Conservation (phyloP, 2,113 vertebrate genomes). For the Aviceda subcristata region DNA sequence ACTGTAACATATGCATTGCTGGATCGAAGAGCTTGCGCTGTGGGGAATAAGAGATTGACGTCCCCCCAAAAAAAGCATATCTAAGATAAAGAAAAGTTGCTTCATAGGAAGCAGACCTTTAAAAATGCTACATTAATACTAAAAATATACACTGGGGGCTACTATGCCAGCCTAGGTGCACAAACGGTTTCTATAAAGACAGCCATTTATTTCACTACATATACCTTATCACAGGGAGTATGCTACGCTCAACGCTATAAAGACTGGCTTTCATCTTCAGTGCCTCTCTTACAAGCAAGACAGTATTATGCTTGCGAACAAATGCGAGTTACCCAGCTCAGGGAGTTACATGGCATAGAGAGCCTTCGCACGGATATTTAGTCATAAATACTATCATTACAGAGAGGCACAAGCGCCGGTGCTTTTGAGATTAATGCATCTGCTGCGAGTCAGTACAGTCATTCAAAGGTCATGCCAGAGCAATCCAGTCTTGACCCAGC, state of each 20-base stretch:
- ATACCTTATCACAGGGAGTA: background rate
- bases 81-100: background rate
- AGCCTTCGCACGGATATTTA: background rate
- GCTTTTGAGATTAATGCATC: background rate
- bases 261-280: background rate
- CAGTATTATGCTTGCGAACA: background rate
- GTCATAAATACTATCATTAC: background rate
- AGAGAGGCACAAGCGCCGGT: background rate
- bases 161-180: background rate
- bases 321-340: background rate
- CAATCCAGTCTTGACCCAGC: background rate
- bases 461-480: background rate
- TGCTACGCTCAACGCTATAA: background rate
- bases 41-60: background rate
- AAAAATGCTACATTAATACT: slow-evolving; percentile 15
- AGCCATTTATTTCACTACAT: background rate
- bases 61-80: background rate
- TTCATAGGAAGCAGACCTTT: slow-evolving; percentile 4
- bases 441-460: background rate
- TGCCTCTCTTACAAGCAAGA: background rate
- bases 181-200: background rate
- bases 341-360: background rate
- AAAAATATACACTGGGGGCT: background rate
- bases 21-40: background rate
- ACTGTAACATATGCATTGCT: background rate